Evolutionary conservation across 2,888 invertebrate species (phyloP).

Genomic region (Perizoma affinitatum): DNA sequence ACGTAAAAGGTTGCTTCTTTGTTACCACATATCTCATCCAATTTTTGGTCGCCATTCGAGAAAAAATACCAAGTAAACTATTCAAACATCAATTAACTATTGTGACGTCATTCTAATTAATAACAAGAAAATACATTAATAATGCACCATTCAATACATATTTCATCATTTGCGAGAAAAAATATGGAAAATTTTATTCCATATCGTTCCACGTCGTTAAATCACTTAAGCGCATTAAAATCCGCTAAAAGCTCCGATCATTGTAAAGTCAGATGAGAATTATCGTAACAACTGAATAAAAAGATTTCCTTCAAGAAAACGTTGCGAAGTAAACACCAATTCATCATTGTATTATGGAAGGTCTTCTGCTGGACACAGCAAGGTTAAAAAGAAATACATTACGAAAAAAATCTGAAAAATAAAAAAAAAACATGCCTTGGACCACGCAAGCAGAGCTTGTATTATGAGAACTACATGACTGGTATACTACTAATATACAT

Average conservation of each 20-base stretch:
- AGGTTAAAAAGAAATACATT: no score
- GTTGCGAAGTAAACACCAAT: not conserved
- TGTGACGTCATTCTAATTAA: conserved; percentile 17
- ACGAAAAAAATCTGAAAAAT: no score
- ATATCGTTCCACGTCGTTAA: conserved; percentile 24
- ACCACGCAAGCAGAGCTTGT: no score
- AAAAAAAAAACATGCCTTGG: no score
- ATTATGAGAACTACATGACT: no score
- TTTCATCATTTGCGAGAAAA: conserved; percentile 18
- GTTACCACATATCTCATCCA: no score
- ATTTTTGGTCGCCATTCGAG: no score
- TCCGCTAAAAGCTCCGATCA: conserved; percentile 16
- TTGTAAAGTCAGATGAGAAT: conserved; percentile 26
- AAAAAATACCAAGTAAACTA: not conserved
- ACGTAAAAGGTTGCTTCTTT: no score
- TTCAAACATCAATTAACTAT: not conserved
- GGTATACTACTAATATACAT: no score
- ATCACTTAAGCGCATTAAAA: conserved; percentile 1
- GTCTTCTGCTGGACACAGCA: no score
- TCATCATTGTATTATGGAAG: no score
- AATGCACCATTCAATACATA: conserved; percentile 20
- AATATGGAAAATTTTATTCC: conserved; percentile 31
- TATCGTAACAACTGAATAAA: conserved; percentile 1
- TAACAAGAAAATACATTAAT: conserved; percentile 8
- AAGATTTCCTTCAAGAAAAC: conserved; percentile 2